These are phyloP conservation scores for Venustoraphidia nigricollis DNA, from an alignment of 2,888 invertebrate genomes.

Conservation along the genomic window DNA sequence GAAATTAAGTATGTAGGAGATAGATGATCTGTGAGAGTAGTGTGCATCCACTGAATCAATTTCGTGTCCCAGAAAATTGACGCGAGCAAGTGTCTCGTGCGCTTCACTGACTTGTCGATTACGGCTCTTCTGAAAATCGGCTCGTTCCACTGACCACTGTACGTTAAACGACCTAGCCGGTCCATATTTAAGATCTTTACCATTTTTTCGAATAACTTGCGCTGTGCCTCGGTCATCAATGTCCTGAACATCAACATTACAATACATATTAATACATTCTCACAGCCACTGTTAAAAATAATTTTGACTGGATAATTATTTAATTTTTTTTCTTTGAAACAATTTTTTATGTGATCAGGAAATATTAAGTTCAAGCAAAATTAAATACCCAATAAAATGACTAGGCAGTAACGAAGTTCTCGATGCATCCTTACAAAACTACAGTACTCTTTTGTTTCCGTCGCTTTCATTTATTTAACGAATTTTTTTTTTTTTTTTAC, in stretches of 20 bases:
- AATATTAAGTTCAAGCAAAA: too few species aligned
- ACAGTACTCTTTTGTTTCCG: too few species aligned
- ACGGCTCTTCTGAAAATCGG: conserved; percentile 49
- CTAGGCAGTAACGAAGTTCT: too few species aligned
- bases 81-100: conserved; percentile 51
- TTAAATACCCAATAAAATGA: too few species aligned
- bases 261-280: neutral
- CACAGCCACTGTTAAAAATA: neutral
- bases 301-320: too few species aligned
- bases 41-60: conserved; percentile 63
- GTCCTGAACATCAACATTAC: conserved; percentile 21
- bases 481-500: too few species aligned
- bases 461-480: too few species aligned
- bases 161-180: conserved; percentile 45
- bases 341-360: too few species aligned
- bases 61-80: conserved; percentile 57
- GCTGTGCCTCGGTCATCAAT: conserved; percentile 50
- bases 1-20: conserved; percentile 48
- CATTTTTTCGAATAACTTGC: conserved; percentile 46
- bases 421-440: too few species aligned
- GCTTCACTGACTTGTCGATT: conserved; percentile 53
- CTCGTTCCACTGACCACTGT: conserved; percentile 41
- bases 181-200: conserved; percentile 50
- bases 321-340: too few species aligned
- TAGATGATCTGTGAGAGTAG: conserved; percentile 49